Conservation (phyloP, 2,797 vertebrate genomes). For the Podargus strigoides region DNA sequence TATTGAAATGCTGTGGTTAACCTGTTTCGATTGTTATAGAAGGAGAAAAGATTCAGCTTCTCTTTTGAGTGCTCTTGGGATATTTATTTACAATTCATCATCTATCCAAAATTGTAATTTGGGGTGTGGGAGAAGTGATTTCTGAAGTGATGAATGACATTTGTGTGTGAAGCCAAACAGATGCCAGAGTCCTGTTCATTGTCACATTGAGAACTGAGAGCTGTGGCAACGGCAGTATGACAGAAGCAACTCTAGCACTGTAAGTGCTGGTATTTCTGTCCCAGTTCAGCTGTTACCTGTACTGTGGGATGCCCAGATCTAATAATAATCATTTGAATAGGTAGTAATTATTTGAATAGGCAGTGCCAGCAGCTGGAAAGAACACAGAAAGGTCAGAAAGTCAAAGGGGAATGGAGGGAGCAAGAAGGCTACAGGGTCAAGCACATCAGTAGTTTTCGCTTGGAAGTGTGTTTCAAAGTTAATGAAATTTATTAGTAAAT, state of each 20-base stretch:
- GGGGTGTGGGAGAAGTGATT: neutral
- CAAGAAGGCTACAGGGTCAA: neutral
- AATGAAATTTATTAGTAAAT: neutral
- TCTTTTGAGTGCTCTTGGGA: neutral
- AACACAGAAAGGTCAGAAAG: neutral
- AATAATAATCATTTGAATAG: neutral
- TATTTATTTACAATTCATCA: constrained; percentile 38
- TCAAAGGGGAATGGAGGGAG: neutral
- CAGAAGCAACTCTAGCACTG: neutral
- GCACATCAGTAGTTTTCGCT: neutral
- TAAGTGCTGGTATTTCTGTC: neutral
- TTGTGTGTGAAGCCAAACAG: constrained; percentile 1
- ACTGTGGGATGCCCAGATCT: neutral
- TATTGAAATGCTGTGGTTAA: neutral
- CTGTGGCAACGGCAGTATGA: neutral
- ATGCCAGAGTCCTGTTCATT: neutral
- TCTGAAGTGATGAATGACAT: constrained; percentile 20
- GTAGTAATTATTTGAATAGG: neutral
- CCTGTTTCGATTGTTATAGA: neutral
- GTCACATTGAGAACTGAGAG: neutral
- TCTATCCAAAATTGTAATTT: neutral
- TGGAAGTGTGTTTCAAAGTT: neutral
- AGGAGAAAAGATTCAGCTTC: neutral
- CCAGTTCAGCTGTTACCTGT: neutral
- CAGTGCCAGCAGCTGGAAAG: neutral